Conservation (phyloP, 2,797 vertebrate genomes). For the Eospalax fontanierii region DNA sequence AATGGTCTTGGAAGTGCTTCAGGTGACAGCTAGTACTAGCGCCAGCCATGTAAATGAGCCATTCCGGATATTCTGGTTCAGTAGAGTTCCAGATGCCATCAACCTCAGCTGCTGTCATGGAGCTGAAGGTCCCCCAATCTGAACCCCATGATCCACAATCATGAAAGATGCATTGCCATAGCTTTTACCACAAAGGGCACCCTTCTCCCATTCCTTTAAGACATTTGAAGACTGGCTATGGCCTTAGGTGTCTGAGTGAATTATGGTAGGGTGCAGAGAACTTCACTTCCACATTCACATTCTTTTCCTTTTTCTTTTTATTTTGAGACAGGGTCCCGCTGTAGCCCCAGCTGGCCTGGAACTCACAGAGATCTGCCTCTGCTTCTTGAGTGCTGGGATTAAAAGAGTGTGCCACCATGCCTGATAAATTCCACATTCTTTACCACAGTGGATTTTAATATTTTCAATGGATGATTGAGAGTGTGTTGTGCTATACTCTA, state of each 20-base stretch:
- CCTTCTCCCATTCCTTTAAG: neutral
- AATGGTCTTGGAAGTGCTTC: neutral
- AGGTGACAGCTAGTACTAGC: neutral
- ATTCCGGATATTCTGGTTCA: neutral
- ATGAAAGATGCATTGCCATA: neutral
- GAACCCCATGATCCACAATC: neutral
- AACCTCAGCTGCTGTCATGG: neutral
- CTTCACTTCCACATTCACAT: neutral
- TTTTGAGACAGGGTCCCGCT: too few species aligned
- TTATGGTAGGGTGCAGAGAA: neutral
- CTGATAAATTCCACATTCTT: neutral
- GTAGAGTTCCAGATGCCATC: neutral
- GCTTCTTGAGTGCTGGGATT: too few species aligned
- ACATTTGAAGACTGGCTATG: neutral
- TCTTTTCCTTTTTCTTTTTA: too few species aligned
- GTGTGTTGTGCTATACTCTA: neutral
- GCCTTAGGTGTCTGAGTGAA: neutral
- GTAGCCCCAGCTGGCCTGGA: too few species aligned
- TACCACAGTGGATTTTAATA: neutral
- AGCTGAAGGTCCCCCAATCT: neutral
- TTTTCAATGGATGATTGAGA: neutral
- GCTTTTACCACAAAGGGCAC: neutral
- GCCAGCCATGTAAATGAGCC: neutral
- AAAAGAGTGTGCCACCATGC: too few species aligned
- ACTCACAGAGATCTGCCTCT: too few species aligned